phyloP scores from a whole-genome alignment of 2,797 vertebrate genomes.

The Neosilurus hyrtlii region DNA sequence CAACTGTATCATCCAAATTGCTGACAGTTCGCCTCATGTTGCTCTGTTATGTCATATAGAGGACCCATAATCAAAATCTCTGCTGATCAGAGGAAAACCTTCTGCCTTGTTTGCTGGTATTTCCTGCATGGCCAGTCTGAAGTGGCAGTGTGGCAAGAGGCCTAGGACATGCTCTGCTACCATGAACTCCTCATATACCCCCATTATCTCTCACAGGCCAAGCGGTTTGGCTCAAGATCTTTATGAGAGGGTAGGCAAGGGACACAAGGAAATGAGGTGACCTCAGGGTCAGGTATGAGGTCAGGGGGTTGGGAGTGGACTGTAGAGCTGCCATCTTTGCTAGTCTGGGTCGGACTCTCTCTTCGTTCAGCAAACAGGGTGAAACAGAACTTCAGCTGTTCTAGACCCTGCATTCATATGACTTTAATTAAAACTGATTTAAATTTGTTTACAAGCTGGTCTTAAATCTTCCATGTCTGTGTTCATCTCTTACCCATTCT shows the following conservation, averaged over 20 bases:
- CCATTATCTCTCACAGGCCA: slow-evolving; percentile 69
- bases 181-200: slow-evolving; percentile 48
- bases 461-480: slow-evolving; percentile 74
- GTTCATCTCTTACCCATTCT: slow-evolving; percentile 34
- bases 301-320: slow-evolving; percentile 69
- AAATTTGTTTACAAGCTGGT: slow-evolving; percentile 80
- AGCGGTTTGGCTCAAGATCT: slow-evolving; percentile 68
- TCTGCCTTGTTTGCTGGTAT: background rate
- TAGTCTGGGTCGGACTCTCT: slow-evolving; percentile 48
- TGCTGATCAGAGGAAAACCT: background rate
- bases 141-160: slow-evolving; percentile 53
- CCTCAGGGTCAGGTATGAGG: slow-evolving; percentile 73
- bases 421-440: slow-evolving; percentile 76
- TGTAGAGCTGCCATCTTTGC: slow-evolving; percentile 46
- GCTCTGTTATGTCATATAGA: background rate
- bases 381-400: slow-evolving; percentile 60
- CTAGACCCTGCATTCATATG: slow-evolving; percentile 71
- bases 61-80: background rate
- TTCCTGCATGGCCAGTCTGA: slow-evolving; percentile 24
- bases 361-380: slow-evolving; percentile 51
- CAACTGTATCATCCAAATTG: slow-evolving; percentile 44
- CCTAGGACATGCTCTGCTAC: slow-evolving; percentile 59
- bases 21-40: background rate
- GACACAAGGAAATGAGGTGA: slow-evolving; percentile 83
- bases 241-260: slow-evolving; percentile 79